These are phyloP conservation scores for Protosalanx chinensis DNA, from an alignment of 2,797 vertebrate genomes.

Conservation along the genomic window DNA sequence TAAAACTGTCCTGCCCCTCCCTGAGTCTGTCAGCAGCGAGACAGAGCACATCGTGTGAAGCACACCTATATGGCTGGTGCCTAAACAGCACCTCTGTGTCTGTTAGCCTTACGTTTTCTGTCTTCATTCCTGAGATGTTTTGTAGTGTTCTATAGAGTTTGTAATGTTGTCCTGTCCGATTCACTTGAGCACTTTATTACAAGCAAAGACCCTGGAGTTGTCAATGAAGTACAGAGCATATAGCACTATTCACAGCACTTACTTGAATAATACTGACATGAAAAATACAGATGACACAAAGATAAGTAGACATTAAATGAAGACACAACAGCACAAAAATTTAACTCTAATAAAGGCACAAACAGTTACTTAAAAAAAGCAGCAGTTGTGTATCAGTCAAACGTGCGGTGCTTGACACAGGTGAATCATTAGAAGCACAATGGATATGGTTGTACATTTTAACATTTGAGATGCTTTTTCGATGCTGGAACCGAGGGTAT, in stretches of 20 bases:
- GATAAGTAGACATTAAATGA: neutral
- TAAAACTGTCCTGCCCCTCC: slow-evolving; percentile 45
- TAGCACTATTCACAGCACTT: too few relatives aligned
- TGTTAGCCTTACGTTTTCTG: slow-evolving; percentile 53
- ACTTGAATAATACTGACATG: neutral
- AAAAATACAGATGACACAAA: neutral
- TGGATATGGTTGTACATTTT: slow-evolving; percentile 1
- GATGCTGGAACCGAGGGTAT: neutral
- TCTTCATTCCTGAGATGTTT: slow-evolving; percentile 9
- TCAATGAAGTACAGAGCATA: slow-evolving; percentile 38
- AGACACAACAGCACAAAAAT: neutral
- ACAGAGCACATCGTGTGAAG: slow-evolving; percentile 51
- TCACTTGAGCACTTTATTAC: slow-evolving; percentile 67
- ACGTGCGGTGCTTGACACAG: slow-evolving; percentile 35
- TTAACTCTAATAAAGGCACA: neutral
- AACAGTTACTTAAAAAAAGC: neutral
- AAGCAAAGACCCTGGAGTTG: slow-evolving; percentile 64
- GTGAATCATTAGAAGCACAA: slow-evolving; percentile 52
- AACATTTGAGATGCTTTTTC: neutral
- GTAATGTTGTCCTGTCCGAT: slow-evolving; percentile 43
- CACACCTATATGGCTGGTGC: slow-evolving; percentile 61
- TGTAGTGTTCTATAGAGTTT: slow-evolving; percentile 33
- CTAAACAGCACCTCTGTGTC: slow-evolving; percentile 56
- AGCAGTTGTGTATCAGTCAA: slow-evolving; percentile 25
- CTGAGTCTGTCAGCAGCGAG: slow-evolving; percentile 43